These are phyloP conservation scores for Phrynocephalus vlangalii DNA, from an alignment of 2,797 vertebrate species.

Conservation along the genomic window DNA sequence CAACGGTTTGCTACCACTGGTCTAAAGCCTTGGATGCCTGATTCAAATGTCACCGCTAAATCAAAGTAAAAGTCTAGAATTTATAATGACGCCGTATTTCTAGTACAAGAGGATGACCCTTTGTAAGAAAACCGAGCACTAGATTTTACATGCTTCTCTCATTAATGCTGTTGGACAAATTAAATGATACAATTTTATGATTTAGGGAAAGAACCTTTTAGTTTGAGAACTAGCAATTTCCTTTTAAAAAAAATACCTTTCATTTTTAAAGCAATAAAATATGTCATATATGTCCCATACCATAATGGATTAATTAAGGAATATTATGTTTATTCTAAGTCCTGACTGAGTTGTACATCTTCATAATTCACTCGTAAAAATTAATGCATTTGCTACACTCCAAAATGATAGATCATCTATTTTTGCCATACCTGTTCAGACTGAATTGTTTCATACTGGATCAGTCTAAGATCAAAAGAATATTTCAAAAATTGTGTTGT, in stretches of 20 bases:
- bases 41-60: constrained; percentile 27
- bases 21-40: constrained; percentile 36
- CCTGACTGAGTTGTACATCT: constrained; percentile 75
- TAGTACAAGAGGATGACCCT: constrained; percentile 69
- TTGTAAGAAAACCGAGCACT: constrained; percentile 66
- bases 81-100: constrained; percentile 55
- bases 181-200: constrained; percentile 72
- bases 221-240: constrained; percentile 68
- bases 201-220: constrained; percentile 72
- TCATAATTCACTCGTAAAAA: constrained; percentile 81
- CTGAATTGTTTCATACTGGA: constrained; percentile 76
- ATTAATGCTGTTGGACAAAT: constrained; percentile 74
- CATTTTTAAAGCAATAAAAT: constrained; percentile 79
- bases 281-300: constrained; percentile 72
- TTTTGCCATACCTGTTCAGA: constrained; percentile 76
- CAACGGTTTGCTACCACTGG: too few species aligned
- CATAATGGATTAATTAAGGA: constrained; percentile 82
- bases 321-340: constrained; percentile 81
- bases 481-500: constrained; percentile 66
- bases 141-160: constrained; percentile 72
- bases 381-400: constrained; percentile 75
- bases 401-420: constrained; percentile 68
- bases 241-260: constrained; percentile 71
- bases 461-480: constrained; percentile 68
- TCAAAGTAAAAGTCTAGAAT: constrained; percentile 56